phyloP scores from a whole-genome alignment of 2,888 invertebrate species.

The Herminia tarsipennalis region DNA sequence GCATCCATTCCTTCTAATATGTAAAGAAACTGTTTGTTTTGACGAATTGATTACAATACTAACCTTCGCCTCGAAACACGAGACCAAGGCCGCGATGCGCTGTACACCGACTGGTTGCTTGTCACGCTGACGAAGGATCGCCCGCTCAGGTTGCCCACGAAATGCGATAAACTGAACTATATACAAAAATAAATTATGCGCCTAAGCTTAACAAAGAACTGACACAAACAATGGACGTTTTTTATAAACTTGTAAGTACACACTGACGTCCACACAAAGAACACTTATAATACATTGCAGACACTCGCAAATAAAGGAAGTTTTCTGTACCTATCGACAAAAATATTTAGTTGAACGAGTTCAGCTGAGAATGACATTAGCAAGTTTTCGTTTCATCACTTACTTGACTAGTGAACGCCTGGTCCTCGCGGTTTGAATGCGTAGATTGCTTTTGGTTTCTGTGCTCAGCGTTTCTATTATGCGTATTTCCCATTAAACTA shows the following conservation, averaged over 20 bases:
- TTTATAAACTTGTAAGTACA: constrained; percentile 17
- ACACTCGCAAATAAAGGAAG: constrained; percentile 53
- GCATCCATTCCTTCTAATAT: constrained; percentile 23
- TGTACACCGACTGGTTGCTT: constrained; percentile 86
- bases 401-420: constrained; percentile 81
- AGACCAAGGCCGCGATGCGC: constrained; percentile 88
- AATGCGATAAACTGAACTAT: constrained; percentile 86
- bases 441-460: constrained; percentile 64
- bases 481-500: constrained; percentile 81
- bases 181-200: constrained; percentile 61
- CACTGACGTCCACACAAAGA: constrained; percentile 34
- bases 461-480: constrained; percentile 65
- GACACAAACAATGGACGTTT: constrained; percentile 37
- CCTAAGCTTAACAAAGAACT: constrained; percentile 52
- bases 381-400: constrained; percentile 77
- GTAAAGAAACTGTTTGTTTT: constrained; percentile 47
- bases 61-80: constrained; percentile 88
- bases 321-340: constrained; percentile 53
- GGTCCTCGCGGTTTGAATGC: constrained; percentile 68
- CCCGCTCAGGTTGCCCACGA: constrained; percentile 86
- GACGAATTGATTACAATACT: constrained; percentile 57
- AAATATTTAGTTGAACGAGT: constrained; percentile 74
- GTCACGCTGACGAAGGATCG: constrained; percentile 86
- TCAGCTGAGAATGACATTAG: constrained; percentile 84
- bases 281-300: constrained; percentile 48